A percentile compares a stretch with the other conserved stretches of the same genome.
Conservation (phyloP, 2,888 invertebrate genomes). For the Sminthurinus aureus region DNA sequence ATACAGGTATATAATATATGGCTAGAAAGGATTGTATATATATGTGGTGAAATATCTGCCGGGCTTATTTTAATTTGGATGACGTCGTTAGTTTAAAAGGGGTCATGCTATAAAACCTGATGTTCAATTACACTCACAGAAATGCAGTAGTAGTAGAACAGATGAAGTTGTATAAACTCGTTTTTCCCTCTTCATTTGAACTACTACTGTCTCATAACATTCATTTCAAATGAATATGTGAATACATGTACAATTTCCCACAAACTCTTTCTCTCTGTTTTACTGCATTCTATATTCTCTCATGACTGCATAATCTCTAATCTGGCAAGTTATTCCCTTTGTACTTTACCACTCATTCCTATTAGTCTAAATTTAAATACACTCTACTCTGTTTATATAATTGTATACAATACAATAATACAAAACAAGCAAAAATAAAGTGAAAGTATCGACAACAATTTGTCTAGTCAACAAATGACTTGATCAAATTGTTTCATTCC, state of each 20-base stretch:
- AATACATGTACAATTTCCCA: conserved; percentile 2
- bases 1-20: no score
- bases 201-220: conserved; percentile 10
- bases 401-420: no score
- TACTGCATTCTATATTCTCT: not conserved
- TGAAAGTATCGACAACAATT: no score
- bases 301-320: conserved; percentile 21
- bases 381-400: no score
- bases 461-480: no score
- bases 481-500: no score
- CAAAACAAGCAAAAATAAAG: no score
- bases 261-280: not conserved
- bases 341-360: not conserved
- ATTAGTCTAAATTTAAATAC: no score
- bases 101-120: conserved; percentile 48
- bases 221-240: conserved; percentile 39
- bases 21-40: no score
- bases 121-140: conserved; percentile 44
- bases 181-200: conserved; percentile 18
- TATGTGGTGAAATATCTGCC: conserved; percentile 39
- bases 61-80: conserved; percentile 58
- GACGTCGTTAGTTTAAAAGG: conserved; percentile 49
- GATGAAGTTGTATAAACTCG: conserved; percentile 35
- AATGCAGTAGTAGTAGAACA: conserved; percentile 30
- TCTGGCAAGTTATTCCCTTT: conserved; percentile 17